Base-by-base conservation (phyloP, 1,140 invertebrate species). In the Mylabris phalerata region DNA sequence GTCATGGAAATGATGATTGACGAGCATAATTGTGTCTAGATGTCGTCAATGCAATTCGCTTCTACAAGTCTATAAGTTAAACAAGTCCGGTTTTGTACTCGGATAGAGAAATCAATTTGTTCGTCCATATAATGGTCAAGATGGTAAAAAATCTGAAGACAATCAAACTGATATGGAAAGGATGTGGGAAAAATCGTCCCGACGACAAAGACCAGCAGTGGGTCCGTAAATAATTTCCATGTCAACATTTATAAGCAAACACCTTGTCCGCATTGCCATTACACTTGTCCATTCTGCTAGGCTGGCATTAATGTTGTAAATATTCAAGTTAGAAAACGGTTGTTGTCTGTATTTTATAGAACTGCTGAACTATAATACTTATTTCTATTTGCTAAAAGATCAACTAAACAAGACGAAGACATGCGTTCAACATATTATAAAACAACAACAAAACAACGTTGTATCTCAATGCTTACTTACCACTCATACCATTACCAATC, bases 191-290 rank as follows among this genome's bases (percentile, higher is more conserved):
- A 32, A 32, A 32, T 32, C 4, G 4, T 32, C 4, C 32, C 32
- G 32, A 32, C 32, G 32, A 32, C 32, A 32, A 32, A 32, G 32
- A 32, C 32, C 32, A 32, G 27, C 27, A 32, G 32, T 32, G 55
- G 55, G 62, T 63, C 60, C 55, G 62, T 63, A 63, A 60, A 63
- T 63, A 60, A 63, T 63, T 63, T 60, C 39, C 62, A 55, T 60
- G 62, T 60, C 62, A 63, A 63, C 62, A 63, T 60, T 63, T 63
- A 63, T 63, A 60, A 63, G 62, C 52, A 57, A 63, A 63, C 59
- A 60, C 55, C 62, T 60, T 63, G 62, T 63, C 58, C 40, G 59
- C 55, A 63, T 60, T 54, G 58, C 59, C 56, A 60, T 63, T 63
- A 63, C 62, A 63, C 58, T 49, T 63, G 62, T 63, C 62, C 59